Base-by-base conservation (phyloP, 1,140 invertebrate species). In the Arctopsyche grandis region DNA sequence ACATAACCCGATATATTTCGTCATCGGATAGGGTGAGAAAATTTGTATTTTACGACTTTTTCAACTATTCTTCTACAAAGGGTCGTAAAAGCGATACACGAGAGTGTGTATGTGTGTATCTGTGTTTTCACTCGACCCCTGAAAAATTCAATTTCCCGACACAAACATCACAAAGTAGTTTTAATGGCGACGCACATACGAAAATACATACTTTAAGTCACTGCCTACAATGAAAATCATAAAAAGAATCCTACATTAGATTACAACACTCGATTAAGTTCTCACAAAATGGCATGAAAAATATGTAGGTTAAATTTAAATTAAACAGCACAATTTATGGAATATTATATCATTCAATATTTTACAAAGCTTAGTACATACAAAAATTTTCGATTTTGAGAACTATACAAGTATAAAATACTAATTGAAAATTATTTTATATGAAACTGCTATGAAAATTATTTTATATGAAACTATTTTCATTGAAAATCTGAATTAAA, bases 1-100 rank as follows among this genome's bases (percentile, higher is more conserved):
- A 19, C 48, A 76, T 76, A 76, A 56, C 56, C 38, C 74, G 74
- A 76, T 76, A 76, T 56, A 76, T 76, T 76, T 76, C 56, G 74
- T 76, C 74, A 76, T 76, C 56, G 46, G 58, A 48, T 43, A 26
- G 74, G 74, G 74, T 48, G 74, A 76, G 74, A 76, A 76, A 56
- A 63, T 29, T 56, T 38, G 74, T 76, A 19, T 74, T 76, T 76
- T 76, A 76, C 56, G 74, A 76, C 74, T 76, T 76, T 76, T 66
- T 46, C 52, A 76, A 76, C 74, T 76, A 76, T 76, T 75, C 52
- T 21, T 44, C 19, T 19, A 56, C 46, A 43, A 56, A 24, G 56
- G 74, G n/a, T 63, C 56, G 52, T 63, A 76, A 76, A 63, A 63
- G 29, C 38, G 29, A 63, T 76, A 52, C 73, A 24, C 44, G 70